These are phyloP conservation scores for Ooceraea biroi DNA, from an alignment of 1,140 invertebrate genomes.

Conservation along the genomic window DNA sequence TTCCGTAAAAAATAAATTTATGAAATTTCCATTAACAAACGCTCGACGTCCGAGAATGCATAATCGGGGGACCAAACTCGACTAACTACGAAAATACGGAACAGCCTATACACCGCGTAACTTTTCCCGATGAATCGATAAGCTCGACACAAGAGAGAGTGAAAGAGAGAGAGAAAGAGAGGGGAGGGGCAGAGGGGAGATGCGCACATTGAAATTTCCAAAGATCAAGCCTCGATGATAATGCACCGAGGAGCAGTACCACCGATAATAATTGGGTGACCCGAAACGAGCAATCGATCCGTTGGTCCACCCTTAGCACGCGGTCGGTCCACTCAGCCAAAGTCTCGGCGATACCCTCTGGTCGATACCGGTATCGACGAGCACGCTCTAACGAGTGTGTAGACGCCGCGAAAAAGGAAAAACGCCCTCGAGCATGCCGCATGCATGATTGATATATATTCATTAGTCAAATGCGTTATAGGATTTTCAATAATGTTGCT, in stretches of 20 bases:
- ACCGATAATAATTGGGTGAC: slow-evolving; percentile 67
- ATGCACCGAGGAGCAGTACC: slow-evolving; percentile 49
- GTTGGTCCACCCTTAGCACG: slow-evolving; percentile 12
- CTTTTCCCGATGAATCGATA: slow-evolving; percentile 78
- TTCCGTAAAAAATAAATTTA: too few species aligned
- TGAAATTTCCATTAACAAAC: too few species aligned
- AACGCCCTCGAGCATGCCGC: neutral
- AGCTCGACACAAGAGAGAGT: slow-evolving; percentile 8
- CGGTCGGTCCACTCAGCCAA: slow-evolving; percentile 3
- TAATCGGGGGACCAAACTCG: neutral
- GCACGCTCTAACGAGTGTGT: slow-evolving; percentile 5
- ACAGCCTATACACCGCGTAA: slow-evolving; percentile 39
- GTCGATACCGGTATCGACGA: slow-evolving; percentile 27
- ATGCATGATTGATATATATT: slow-evolving; percentile 46
- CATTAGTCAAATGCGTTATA: slow-evolving; percentile 33
- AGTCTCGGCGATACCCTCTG: neutral
- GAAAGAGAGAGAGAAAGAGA: too few species aligned
- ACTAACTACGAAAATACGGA: neutral
- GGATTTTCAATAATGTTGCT: slow-evolving; percentile 54
- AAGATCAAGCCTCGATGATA: slow-evolving; percentile 58
- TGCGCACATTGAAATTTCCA: slow-evolving; percentile 21
- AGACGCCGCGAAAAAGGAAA: slow-evolving; percentile 8
- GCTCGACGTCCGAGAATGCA: too few species aligned
- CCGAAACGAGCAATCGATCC: slow-evolving; percentile 52
- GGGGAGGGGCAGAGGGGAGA: too few species aligned